Base-by-base conservation (phyloP, 2,888 invertebrate species). In the Folsomia manolachei region DNA sequence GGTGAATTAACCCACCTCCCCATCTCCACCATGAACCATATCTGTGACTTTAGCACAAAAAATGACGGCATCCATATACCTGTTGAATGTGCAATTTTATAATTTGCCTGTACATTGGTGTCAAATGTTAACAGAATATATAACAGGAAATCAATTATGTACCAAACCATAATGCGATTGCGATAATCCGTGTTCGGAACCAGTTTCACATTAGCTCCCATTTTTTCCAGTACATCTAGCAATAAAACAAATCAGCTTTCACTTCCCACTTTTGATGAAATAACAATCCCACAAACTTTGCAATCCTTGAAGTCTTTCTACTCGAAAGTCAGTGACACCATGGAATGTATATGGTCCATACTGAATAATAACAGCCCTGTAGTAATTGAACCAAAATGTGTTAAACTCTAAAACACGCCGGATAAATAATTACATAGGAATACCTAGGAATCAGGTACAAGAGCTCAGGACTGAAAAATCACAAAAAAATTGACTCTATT, bases 271-370 rank as follows among this genome's bases (percentile, higher is more conserved):
- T 51, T 51, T 51, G 51, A 51, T 14, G 51, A 14, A 14, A 11
- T 51, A 9, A 14, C 9, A 51, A n/a, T n/a, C n/a, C 21, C 27
- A 2, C 60, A 61, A 70, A 78, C 79, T 66, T 69, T 73, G 69
- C 4, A 81, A 61, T 56, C 81, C 81, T 61, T 77, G 71, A 9
- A 81, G 69, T 18, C 81, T 61, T 23, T 77, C 78, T 0, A 69
- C 69, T 24, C 81, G 62, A 63, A 77, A 80, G 62, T 79, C 79
- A 68, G 77, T 60, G 53, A 81, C 75, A 18, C 81, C 80, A 23
- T 75, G 69, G 27, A 68, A 75, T 53, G 69, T 70, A 52, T 79
- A 81, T 7, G 81, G 81, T 7, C 81, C 81, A 52, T 79, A 81
- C 1, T 71, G 52, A 9, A 81, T 61, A 1, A 61, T 71, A 2